Base-by-base conservation (phyloP, 1,140 invertebrate species). In the Drosophila trapezifrons region DNA sequence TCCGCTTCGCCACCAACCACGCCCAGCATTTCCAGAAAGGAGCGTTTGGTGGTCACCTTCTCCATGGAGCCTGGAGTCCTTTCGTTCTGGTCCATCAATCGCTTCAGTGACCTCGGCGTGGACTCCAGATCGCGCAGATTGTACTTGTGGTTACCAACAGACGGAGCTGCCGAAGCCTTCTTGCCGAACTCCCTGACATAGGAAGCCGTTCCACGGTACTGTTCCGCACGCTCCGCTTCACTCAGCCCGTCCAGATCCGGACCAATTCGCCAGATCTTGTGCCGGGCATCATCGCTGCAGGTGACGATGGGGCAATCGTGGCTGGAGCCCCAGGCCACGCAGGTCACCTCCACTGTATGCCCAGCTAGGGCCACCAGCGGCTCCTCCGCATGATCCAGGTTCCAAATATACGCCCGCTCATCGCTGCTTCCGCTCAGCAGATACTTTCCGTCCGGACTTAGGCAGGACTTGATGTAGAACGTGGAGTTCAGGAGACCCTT, bases 401-500 rank as follows among this genome's bases (percentile, higher is more conserved):
- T 95, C 97, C 97, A 98, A 65, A 98, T 95, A 79, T 97, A 97
- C 0, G 96, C 97, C 76, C 94, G 93, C 74, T 96, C 94, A 92
- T 98, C 96, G 84, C 95, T 96, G 65, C 97, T 97, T 3, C 97
- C 97, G 92, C 96, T 97, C 0, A 96, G 92, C 13, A 98, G 92
- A 91, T 96, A 98, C 46, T 94, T 93, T 2, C 96, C 95, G 92
- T 97, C 96, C 1, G 95, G 94, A 92, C 96, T 97, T 18, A 98
- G 92, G 72, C 95, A 94, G 0, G 95, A 94, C 85, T 97, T 97
- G 9, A 98, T 95, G 92, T 96, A 98, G 92, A 97, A 98, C 0
- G 96, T 95, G 32, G 93, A 93, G 90, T 96, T 96, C 66, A 95
- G 93, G 90, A 97, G 95, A 0, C 97, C 97, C 59, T 92, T 93